Percentiles rank a stretch among this genome's conserved stretches.
phyloP scores from a whole-genome alignment of 1,140 invertebrate species.

The Scaptomyza graminum region DNA sequence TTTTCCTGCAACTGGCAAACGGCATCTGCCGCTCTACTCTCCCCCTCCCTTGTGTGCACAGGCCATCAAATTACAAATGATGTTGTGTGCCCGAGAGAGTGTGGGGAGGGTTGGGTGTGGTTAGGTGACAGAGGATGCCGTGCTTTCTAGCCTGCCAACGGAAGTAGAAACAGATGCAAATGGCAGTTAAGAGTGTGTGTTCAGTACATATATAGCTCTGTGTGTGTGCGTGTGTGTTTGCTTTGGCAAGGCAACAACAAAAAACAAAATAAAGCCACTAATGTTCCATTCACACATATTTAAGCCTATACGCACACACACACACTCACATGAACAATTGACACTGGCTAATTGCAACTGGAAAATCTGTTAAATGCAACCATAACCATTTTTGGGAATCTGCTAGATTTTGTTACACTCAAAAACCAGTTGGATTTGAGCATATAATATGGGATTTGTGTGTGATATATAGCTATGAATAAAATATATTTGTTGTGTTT shows the following conservation, averaged over 20 bases:
- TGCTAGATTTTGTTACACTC: conserved; percentile 46
- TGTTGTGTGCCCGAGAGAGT: conserved; percentile 41
- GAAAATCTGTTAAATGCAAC: conserved; percentile 65
- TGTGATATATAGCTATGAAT: too few relatives aligned
- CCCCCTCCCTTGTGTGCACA: conserved; percentile 6
- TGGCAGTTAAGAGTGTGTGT: conserved; percentile 55
- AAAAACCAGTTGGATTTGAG: conserved; percentile 10
- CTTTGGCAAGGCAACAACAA: conserved; percentile 4
- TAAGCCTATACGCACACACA: conserved; percentile 6
- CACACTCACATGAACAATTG: conserved; percentile 54
- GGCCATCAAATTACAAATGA: conserved; percentile 76
- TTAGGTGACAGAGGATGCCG: conserved; percentile 11
- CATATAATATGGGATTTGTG: neutral
- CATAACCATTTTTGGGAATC: conserved; percentile 41
- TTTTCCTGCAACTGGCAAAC: conserved; percentile 52
- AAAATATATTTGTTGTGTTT: too few relatives aligned
- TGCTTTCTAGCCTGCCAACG: conserved; percentile 68
- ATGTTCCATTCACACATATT: conserved; percentile 45
- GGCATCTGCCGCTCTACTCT: conserved; percentile 17
- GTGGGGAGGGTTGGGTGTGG: neutral
- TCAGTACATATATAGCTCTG: conserved; percentile 1
- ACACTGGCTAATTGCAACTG: conserved; percentile 71
- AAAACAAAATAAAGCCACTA: conserved; percentile 63
- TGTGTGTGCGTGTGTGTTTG: conserved; percentile 27
- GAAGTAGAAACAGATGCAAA: conserved; percentile 79